Evolutionary conservation across 2,113 vertebrate genomes (phyloP).

Genomic region (Willisornis vidua): DNA sequence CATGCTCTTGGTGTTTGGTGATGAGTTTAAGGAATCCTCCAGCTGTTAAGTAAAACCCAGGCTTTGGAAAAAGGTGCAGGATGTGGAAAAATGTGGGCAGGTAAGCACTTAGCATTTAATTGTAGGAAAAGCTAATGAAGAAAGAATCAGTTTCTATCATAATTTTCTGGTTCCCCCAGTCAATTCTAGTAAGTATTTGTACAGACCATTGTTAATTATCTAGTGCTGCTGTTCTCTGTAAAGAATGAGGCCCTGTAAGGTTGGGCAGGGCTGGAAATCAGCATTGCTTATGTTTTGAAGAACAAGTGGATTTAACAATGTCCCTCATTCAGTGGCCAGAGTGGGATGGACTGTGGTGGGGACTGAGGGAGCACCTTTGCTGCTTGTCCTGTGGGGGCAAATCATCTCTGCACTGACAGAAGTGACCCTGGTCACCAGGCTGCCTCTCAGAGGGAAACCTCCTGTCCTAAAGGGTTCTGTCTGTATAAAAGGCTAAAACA

Average conservation of each 20-base stretch:
- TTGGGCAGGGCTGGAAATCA: background rate
- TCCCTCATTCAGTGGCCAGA: background rate
- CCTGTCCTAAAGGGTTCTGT: background rate
- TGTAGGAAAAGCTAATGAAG: background rate
- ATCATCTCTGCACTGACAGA: background rate
- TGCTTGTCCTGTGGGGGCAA: background rate
- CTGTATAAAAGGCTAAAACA: background rate
- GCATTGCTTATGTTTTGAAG: background rate
- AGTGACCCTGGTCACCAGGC: background rate
- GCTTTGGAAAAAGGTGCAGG: background rate
- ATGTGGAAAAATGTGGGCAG: background rate
- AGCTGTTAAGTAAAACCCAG: background rate
- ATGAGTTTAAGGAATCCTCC: conserved; percentile 3
- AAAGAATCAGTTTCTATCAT: background rate
- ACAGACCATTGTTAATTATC: background rate
- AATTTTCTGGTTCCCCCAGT: background rate
- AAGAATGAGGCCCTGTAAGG: background rate
- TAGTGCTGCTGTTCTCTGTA: background rate
- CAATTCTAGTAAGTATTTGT: background rate
- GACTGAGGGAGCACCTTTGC: background rate
- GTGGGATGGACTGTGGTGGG: background rate
- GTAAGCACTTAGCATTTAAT: background rate
- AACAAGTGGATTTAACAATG: fast-evolving
- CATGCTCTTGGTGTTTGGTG: background rate
- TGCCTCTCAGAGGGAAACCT: background rate